phyloP scores from a whole-genome alignment of 2,888 invertebrate species.

The Mayetiola destructor region DNA sequence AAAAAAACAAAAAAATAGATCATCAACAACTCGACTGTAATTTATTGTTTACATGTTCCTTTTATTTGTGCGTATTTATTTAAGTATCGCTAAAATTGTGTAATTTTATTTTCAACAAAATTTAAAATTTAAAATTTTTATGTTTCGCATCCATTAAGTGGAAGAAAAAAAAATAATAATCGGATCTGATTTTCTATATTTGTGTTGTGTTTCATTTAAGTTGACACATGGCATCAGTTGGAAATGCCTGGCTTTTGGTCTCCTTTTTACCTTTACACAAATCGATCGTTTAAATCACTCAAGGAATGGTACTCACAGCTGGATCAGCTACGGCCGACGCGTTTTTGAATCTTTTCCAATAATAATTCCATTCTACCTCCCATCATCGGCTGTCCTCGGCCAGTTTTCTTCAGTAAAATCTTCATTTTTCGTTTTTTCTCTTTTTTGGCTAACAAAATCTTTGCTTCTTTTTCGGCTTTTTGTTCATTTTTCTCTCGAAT shows the following conservation, averaged over 20 bases:
- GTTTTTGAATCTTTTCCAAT: constrained; percentile 56
- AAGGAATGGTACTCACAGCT: neutral
- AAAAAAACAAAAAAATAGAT: too few relatives aligned
- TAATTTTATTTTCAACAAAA: too few relatives aligned
- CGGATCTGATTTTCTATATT: too few relatives aligned
- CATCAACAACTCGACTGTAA: too few relatives aligned
- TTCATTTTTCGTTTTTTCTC: constrained; percentile 30
- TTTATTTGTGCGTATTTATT: too few relatives aligned
- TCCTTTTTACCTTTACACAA: neutral
- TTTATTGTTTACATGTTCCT: too few relatives aligned
- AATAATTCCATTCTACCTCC: constrained; percentile 62
- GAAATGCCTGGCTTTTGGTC: neutral
- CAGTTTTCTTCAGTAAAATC: constrained; percentile 59
- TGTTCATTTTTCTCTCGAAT: constrained; percentile 11
- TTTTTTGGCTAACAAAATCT: neutral
- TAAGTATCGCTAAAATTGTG: too few relatives aligned
- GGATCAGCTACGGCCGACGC: neutral
- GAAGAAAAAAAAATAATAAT: too few relatives aligned
- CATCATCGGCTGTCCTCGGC: constrained; percentile 76
- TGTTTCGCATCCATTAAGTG: too few relatives aligned
- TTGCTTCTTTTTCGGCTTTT: constrained; percentile 13
- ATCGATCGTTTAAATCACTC: neutral
- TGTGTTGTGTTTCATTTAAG: too few relatives aligned
- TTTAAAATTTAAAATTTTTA: too few relatives aligned
- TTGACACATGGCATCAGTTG: too few relatives aligned